Base-by-base conservation (phyloP, 2,888 invertebrate genomes). In the Aleiodes alternator region DNA sequence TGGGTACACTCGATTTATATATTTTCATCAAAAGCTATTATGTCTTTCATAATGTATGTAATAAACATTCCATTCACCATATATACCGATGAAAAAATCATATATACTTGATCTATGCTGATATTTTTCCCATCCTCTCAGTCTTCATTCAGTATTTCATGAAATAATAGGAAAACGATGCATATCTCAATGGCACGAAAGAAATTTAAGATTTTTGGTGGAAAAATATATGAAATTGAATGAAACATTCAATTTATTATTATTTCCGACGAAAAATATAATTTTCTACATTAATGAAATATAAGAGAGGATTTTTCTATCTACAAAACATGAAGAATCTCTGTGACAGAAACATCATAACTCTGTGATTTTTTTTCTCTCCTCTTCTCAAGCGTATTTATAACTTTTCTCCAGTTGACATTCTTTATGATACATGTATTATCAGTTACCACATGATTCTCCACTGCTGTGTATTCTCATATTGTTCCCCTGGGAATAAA, bases 21-120 rank as follows among this genome's bases (percentile, higher is more conserved):
- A 64, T 64, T 64, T 43, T 64, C 16, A 64, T 64, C 43, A 61
- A 38, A 14, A 64, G n/a, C 48, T 64, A 64, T 64, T 16, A 38
- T 14, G 14, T 16, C n/a, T 64, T 64, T 12, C 16, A 48, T 64
- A 16, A 55, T 55, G 48, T 48, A 34, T 29, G 23, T 43, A 48
- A 64, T 64, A 43, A 14, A 14, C 16, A 64, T 64, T 64, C 38
- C 64, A 48, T 48, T 14, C 14, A 16, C 11, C 16, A 43, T 8
- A 64, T 43, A 43, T 9, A 43, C 43, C 43, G 3, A 43, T 43
- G 43, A 43, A 43, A 43, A 43, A 43, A 9, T 9, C 4, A 43
- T 43, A 43, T 43, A 43, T 43, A 43, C 43, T 3, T 43, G 11
- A 43, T 38, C 38, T 38, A 38, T 38, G 38, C 38, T 38, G 38